Evolutionary conservation across 1,140 invertebrate species (phyloP), one percentile per base, ranked within the genome.

Genomic region (Rhynchophorus ferrugineus): DNA sequence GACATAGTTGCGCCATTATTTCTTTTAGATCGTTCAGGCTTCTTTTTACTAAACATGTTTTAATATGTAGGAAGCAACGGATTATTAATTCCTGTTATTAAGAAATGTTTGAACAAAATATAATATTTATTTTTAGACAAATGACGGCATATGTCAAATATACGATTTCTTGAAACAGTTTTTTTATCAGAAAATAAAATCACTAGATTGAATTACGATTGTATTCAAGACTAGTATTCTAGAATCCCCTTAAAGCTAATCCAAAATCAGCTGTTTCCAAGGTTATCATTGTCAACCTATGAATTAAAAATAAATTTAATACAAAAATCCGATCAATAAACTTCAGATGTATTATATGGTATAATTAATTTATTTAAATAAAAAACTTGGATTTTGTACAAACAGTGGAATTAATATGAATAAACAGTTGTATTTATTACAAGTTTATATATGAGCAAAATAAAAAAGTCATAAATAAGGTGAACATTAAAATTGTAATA

Each of bases 381-480:
- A n/a, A n/a, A n/a, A n/a, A n/a, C n/a, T n/a, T n/a, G n/a, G n/a
- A n/a, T n/a, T 6, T 29, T 29, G 24, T 29, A 29, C 24, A 29
- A 29, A 29, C 5, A 29, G 11, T 6, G 5, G 24, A 6, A 29
- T 29, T 29, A 6, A 29, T 29, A 29, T 29, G 11, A 29, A 29
- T 29, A 29, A 6, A 29, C 11, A 29, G 5, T 11, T 11, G 11
- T 29, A 29, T 29, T 11, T 29, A 24, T 84, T 80, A 90, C 73
- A 91, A 81, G 57, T 83, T 86, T 61, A 89, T 61, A 68, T 84
- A 89, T 63, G 85, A 87, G 71, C 87, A 89, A 49, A 87, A 64
- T 49, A 81, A 74, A 72, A 91, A 89, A 46, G 85, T 84, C 58
- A 80, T 73, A 62, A 85, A 83, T 51, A 91, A 73, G 54, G 83